These are phyloP conservation scores for Amphiprion ocellaris DNA, from an alignment of 2,113 vertebrate genomes.

Conservation along the genomic window DNA sequence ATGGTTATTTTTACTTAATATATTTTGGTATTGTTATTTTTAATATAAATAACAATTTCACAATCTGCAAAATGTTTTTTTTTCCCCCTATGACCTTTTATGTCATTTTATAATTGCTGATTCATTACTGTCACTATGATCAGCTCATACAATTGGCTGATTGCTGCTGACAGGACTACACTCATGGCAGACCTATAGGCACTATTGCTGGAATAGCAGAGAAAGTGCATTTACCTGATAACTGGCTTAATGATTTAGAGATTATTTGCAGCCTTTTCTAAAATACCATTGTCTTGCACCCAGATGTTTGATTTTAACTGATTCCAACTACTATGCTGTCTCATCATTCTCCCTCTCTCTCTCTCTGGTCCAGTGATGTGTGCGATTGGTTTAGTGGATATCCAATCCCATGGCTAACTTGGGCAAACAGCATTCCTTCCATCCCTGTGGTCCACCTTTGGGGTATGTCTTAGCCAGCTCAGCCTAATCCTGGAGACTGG, in stretches of 20 bases:
- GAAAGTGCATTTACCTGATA: neutral
- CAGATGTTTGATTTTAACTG: neutral
- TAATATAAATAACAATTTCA: no score
- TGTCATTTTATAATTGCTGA: no score
- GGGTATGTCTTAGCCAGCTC: conserved; percentile 24
- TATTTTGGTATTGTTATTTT: no score
- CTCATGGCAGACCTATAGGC: no score
- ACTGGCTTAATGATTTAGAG: neutral
- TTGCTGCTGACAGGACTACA: no score
- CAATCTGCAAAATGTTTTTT: no score
- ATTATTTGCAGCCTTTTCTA: conserved; percentile 9
- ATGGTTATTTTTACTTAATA: no score
- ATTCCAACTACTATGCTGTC: neutral
- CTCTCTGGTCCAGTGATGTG: conserved; percentile 33
- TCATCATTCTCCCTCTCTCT: neutral
- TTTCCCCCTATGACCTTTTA: no score
- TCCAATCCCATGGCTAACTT: conserved; percentile 40
- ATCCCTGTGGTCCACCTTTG: conserved; percentile 50
- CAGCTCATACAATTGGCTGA: no score
- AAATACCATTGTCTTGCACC: neutral
- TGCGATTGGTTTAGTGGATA: conserved; percentile 48
- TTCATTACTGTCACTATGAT: no score
- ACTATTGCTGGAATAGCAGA: no score
- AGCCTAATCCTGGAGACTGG: conserved; percentile 32
- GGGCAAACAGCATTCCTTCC: conserved; percentile 63